A percentile compares a stretch with the other conserved stretches of the same genome.
These are phyloP conservation scores for Andrena bucephala DNA, from an alignment of 2,888 invertebrate species.

Conservation along the genomic window DNA sequence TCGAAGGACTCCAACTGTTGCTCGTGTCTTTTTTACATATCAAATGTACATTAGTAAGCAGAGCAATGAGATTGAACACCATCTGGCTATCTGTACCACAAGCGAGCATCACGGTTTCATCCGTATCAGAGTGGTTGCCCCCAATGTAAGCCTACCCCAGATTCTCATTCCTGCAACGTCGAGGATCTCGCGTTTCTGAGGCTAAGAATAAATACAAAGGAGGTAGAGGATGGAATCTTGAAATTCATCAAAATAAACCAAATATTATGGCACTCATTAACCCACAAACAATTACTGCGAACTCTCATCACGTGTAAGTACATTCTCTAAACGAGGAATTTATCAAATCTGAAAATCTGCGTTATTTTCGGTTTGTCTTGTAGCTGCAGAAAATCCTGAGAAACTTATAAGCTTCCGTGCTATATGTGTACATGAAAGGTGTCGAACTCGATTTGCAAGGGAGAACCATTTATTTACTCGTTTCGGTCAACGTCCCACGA, in stretches of 20 bases:
- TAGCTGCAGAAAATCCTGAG: background rate
- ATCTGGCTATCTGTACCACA: background rate
- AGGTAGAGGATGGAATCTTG: background rate
- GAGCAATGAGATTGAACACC: background rate
- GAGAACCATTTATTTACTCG: constrained; percentile 34
- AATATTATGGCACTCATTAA: background rate
- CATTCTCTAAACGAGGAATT: background rate
- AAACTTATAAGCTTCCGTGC: background rate
- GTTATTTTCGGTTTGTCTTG: background rate
- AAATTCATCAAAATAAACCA: background rate
- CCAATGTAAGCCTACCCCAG: background rate
- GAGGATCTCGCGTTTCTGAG: constrained; percentile 1
- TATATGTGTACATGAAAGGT: background rate
- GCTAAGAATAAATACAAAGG: background rate
- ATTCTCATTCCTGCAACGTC: constrained; percentile 1
- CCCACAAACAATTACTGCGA: background rate
- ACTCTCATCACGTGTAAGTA: background rate
- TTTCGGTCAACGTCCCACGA: constrained; percentile 81
- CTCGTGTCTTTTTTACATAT: background rate
- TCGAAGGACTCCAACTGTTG: background rate
- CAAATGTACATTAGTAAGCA: background rate
- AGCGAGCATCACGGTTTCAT: background rate
- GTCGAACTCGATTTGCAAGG: constrained; percentile 46
- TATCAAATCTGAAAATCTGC: background rate
- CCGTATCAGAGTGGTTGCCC: background rate